Conservation (phyloP, 2,113 vertebrate genomes). For the Lepus americanus region DNA sequence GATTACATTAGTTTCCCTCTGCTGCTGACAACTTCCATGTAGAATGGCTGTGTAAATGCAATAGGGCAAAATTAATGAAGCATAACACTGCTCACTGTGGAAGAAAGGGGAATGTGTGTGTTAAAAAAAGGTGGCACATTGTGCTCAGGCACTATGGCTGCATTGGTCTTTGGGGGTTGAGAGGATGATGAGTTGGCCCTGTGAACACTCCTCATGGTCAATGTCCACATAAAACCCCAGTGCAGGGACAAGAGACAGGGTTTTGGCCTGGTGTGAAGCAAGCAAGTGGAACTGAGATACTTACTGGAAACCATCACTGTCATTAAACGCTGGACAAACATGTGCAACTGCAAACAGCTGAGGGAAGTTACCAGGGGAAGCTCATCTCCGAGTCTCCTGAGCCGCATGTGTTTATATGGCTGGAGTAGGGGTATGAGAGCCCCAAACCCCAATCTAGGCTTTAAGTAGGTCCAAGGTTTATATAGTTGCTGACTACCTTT, state of each 20-base stretch:
- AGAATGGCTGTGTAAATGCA: neutral
- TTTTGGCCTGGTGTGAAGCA: neutral
- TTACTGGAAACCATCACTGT: neutral
- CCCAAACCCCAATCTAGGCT: neutral
- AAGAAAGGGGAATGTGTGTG: neutral
- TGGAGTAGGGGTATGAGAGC: neutral
- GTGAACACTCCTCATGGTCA: neutral
- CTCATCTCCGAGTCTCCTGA: neutral
- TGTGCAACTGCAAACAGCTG: neutral
- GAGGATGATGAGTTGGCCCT: neutral
- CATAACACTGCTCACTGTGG: neutral
- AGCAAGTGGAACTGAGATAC: neutral
- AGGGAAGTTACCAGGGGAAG: neutral
- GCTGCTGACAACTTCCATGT: accelerated
- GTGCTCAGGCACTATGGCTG: neutral
- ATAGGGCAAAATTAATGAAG: neutral
- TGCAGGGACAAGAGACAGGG: accelerated
- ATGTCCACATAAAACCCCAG: neutral
- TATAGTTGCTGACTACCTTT: neutral
- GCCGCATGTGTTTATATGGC: neutral
- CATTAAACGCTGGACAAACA: neutral
- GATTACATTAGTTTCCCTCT: neutral
- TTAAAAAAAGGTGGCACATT: neutral
- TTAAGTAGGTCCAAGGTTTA: neutral
- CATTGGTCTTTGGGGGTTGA: neutral